A percentile compares a stretch with the other conserved stretches of the same genome.
Conservation (phyloP, 1,140 invertebrate genomes). For the Ylistrum balloti region DNA sequence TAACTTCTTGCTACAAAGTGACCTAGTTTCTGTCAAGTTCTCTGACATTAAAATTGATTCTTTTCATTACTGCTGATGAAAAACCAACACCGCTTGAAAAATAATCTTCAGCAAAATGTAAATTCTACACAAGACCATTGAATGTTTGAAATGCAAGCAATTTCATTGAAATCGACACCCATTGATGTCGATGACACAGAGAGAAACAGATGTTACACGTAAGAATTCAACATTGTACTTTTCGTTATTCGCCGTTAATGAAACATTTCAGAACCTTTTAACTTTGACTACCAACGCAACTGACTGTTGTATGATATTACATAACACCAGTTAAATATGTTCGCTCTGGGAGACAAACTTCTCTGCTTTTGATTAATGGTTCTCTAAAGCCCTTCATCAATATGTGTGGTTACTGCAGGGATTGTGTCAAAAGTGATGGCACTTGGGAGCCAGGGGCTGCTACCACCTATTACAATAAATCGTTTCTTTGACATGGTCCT, state of each 20-base stretch:
- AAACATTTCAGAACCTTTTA: background rate
- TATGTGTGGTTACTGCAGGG: background rate
- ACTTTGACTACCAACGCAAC: background rate
- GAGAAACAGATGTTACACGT: background rate
- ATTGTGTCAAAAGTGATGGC: too few relatives aligned
- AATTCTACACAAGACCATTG: background rate
- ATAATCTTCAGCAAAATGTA: background rate
- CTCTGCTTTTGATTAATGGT: conserved; percentile 7
- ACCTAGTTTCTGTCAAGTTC: background rate
- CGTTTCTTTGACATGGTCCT: background rate
- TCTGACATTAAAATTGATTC: background rate
- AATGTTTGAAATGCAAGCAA: background rate
- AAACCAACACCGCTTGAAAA: conserved; percentile 2
- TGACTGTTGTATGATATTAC: background rate
- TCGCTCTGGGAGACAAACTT: background rate
- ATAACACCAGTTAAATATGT: background rate
- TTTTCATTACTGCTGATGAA: conserved; percentile 3
- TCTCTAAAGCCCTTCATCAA: background rate
- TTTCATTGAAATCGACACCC: background rate
- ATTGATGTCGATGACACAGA: background rate
- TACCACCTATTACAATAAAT: background rate
- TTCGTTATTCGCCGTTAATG: background rate
- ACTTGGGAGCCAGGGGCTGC: background rate
- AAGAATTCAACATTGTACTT: background rate
- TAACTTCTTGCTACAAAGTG: background rate